Evolutionary conservation across 2,888 invertebrate species (phyloP), one percentile per base, ranked within the genome.

Genomic region (Trichopoda pennipes): DNA sequence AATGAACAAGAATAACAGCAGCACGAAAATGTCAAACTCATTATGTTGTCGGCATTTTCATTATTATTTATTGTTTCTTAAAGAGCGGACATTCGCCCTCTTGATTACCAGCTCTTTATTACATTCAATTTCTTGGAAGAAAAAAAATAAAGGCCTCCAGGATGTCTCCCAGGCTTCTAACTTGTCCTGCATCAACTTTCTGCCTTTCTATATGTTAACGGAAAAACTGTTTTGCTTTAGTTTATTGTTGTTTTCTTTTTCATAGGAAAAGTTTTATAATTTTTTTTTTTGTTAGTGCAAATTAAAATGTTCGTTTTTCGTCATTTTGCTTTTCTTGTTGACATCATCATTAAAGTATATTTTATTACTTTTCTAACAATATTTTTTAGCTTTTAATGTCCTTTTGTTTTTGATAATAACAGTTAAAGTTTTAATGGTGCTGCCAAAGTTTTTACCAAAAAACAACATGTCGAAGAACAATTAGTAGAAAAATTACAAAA

Each of bases 21-120:
- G 32, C 19, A 64, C 4, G 7, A 63, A 47, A 49, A 61, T 53
- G 61, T 55, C 49, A 2, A 68, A 68, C 55, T 68, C 21, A 69
- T 68, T 51, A 66, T 72, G n/a, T 16, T 63, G 61, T 73, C 66
- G 66, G 61, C 68, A 63, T 74, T 74, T 80, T 63, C 68, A 68
- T 68, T 69, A 74, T 74, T 56, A 49, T 68, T 56, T 47, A 49
- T 74, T 63, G 74, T 74, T 60, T 35, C 16, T 49, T 55, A 56
- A 56, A 56, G 7, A 47, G 17, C 16, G 23, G 28, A 51, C n/a
- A 56, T 49, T 53, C 42, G 9, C 42, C 17, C 19, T 44, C n/a
- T 44, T 17, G 9, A 7, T 17, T 17, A 17, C n/a, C 47, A 49
- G 16, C 17, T 49, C 9, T 35, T n/a, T 17, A 44, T 49, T 3